Conservation (phyloP, 2,113 vertebrate species). For the Paramormyrops kingsleyae region DNA sequence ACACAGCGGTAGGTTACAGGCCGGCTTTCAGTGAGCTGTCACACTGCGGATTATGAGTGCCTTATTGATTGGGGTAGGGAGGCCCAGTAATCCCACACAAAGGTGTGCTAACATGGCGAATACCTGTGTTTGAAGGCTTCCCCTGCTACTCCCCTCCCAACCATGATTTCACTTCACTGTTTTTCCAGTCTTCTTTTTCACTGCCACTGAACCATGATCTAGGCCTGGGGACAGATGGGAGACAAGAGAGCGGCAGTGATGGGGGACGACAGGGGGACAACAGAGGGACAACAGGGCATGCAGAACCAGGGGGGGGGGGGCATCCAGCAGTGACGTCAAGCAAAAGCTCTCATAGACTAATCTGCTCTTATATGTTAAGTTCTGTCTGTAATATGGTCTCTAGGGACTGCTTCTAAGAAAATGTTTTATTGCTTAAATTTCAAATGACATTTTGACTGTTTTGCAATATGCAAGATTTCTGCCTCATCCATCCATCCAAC, state of each 20-base stretch:
- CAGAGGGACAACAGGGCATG: neutral
- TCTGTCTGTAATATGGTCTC: neutral
- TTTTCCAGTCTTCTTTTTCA: conserved; percentile 32
- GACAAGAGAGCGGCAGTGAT: conserved; percentile 21
- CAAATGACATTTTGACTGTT: neutral
- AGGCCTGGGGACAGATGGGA: conserved; percentile 18
- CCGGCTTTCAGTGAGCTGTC: neutral
- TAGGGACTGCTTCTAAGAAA: neutral
- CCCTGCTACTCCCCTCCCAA: neutral
- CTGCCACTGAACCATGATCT: conserved; percentile 34
- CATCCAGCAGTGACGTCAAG: neutral
- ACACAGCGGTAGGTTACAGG: neutral
- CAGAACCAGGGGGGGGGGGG: neutral
- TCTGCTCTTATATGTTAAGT: neutral
- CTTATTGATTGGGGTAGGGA: neutral
- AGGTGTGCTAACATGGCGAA: neutral
- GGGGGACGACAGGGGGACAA: neutral
- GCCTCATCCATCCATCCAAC: neutral
- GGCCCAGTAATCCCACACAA: neutral
- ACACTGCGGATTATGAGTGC: neutral
- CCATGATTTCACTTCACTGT: neutral
- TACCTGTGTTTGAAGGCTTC: neutral
- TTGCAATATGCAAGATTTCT: neutral
- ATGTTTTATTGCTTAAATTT: neutral
- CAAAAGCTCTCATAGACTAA: neutral